A percentile compares a stretch with the other conserved stretches of the same genome.
Evolutionary conservation across 2,888 invertebrate genomes (phyloP).

Genomic region (Parnassius apollo): DNA sequence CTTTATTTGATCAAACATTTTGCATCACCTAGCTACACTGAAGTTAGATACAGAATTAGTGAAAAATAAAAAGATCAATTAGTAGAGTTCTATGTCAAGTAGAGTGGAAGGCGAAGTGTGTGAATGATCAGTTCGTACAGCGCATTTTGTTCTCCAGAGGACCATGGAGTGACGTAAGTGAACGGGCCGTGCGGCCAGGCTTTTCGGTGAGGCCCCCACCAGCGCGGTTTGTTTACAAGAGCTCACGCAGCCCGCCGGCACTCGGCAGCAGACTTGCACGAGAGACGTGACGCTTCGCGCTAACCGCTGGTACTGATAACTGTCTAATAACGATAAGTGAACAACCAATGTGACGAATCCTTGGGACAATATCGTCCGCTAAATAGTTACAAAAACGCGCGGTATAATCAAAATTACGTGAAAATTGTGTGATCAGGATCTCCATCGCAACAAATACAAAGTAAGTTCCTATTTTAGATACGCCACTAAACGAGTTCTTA

Average conservation of each 20-base stretch:
- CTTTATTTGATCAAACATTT: no score
- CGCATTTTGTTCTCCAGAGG: slow-evolving; percentile 33
- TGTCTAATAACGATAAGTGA: slow-evolving; percentile 13
- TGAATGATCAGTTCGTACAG: slow-evolving; percentile 19
- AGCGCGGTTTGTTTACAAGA: slow-evolving; percentile 75
- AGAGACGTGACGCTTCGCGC: slow-evolving; percentile 61
- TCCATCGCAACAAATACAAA: slow-evolving; percentile 23
- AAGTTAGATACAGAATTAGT: no score
- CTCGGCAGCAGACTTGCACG: slow-evolving; percentile 69
- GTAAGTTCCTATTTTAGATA: slow-evolving; percentile 50
- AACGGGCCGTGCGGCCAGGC: slow-evolving; percentile 69
- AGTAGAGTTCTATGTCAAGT: not conserved
- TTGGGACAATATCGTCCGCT: not conserved
- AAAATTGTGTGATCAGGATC: slow-evolving; percentile 54
- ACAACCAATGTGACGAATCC: slow-evolving; percentile 10
- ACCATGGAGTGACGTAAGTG: slow-evolving; percentile 70
- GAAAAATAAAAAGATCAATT: not conserved
- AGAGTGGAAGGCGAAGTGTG: slow-evolving; percentile 12
- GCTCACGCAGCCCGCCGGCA: slow-evolving; percentile 68
- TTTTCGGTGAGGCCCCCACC: slow-evolving; percentile 79
- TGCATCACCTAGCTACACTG: no score
- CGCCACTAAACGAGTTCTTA: slow-evolving; percentile 27
- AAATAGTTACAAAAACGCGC: slow-evolving; percentile 7
- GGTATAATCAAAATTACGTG: slow-evolving; percentile 42
- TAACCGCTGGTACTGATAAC: slow-evolving; percentile 3